Base-by-base conservation (phyloP, 2,888 invertebrate genomes). In the Phyllotreta striolata region DNA sequence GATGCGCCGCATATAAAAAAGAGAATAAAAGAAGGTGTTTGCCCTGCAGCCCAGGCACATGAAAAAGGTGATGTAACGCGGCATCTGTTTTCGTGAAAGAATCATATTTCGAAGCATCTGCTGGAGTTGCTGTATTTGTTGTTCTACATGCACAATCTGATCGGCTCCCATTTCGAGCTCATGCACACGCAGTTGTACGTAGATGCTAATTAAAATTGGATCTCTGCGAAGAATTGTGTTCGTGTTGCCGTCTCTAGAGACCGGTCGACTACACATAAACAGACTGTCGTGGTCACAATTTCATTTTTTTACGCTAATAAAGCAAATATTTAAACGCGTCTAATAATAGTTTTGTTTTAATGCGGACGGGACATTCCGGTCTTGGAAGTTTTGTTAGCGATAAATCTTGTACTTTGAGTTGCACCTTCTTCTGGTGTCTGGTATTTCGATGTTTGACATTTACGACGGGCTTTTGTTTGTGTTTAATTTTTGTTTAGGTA, bases 51-150 rank as follows among this genome's bases (percentile, higher is more conserved):
- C n/a, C 40, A 38, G 10, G 40, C 13, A 38, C 47, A 44, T 46
- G 47, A 56, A 47, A 62, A 24, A 56, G 56, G 44, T 62, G 62
- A 62, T 56, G 62, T 62, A 62, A 62, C 56, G 47, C 49, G 43
- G 56, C 62, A 62, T 62, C 56, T 62, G 62, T 49, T 62, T 51
- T 41, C 38, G 49, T 44, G 52, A 55, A 62, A 54, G 56, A 60
- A 56, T 56, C 56, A 62, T 62, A 62, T 62, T 62, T 62, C 62
- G 51, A 44, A 62, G 55, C 62, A 62, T 62, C 62, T 62, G 62
- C 44, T 35, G 14, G 59, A 59, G 13, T 59, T 40, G 41, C 51
- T 34, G n/a, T 52, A 60, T 59, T 59, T 52, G 10, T 59, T 59
- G 52, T 52, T 51, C 10, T 60, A 60, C 43, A 43, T 54, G 44